These are phyloP conservation scores for Achroia grisella DNA, from an alignment of 1,140 invertebrate genomes.

Conservation along the genomic window DNA sequence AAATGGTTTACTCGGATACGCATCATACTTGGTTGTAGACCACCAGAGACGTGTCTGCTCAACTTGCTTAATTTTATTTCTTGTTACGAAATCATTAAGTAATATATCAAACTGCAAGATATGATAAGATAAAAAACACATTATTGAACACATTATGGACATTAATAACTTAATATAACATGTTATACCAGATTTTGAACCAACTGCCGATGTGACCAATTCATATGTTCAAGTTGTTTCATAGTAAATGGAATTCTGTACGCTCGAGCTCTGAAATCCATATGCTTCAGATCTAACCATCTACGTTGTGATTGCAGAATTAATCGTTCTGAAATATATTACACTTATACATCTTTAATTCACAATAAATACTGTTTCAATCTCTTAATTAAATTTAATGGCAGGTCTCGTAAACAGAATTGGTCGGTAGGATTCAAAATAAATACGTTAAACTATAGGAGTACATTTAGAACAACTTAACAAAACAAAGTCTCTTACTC, in stretches of 20 bases:
- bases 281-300: slow-evolving; percentile 54
- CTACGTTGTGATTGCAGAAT: slow-evolving; percentile 39
- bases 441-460: no score
- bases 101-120: slow-evolving; percentile 47
- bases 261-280: slow-evolving; percentile 48
- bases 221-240: slow-evolving; percentile 46
- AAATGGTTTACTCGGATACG: slow-evolving; percentile 49
- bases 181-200: slow-evolving; percentile 53
- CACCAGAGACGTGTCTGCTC: slow-evolving; percentile 57
- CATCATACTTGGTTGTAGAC: slow-evolving; percentile 55
- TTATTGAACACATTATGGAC: no score
- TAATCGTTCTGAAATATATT: slow-evolving; percentile 35
- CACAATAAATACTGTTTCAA: no score
- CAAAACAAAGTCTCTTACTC: no score
- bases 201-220: slow-evolving; percentile 48
- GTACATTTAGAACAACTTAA: no score
- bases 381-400: no score
- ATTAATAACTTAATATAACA: no score
- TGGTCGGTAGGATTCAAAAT: no score
- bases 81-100: slow-evolving; percentile 42
- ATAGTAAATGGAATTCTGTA: slow-evolving; percentile 52
- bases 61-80: slow-evolving; percentile 48
- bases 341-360: no score
- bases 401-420: no score
- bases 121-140: no score